Evolutionary conservation across 2,797 vertebrate species (phyloP), one percentile per base, ranked within the genome.

Genomic region (Propithecus perrieri): DNA sequence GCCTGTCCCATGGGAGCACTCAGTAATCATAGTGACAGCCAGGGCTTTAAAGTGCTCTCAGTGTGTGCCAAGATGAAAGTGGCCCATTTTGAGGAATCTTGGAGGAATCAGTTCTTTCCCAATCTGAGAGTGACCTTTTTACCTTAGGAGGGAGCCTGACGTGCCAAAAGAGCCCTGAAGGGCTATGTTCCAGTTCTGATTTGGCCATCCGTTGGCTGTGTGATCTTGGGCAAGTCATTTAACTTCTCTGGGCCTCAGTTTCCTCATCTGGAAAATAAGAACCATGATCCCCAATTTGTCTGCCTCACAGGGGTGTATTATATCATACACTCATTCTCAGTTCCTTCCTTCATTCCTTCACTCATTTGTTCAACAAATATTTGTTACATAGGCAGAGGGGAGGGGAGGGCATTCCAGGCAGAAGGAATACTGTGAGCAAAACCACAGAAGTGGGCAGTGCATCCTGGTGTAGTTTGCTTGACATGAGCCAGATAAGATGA

Each of bases 41-140:
- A 93, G 79, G 57, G 91, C 65, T 75, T 84, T 86, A n/a, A 80
- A 94, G 65, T 85, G 57, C 75, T 89, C 79, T 89, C 1, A 20
- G 41, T 10, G 11, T 76, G 78, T 94, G 94, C 91, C 95, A 93
- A 96, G 85, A 74, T n/a, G 35, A 80, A 91, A 74, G 79, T 50
- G 84, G 85, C 84, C 75, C 89, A 93, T 96, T 96, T 89, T 94
- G 94, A 97, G 89, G 95, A 96, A 94, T 96, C 85, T 92, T 95
- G 72, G 78, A 91, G 59, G 50, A 91, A 72, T 86, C 75, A 65
- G n/a, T 53, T 89, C n/a, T 65, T 96, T 91, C 72, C 38, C 80
- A 86, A 53, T 55, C 63, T 46, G 57, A 89, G 67, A 85, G 72
- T 74, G 87, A 75, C 28, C 28, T 96, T 93, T 97, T 61, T 79